Conservation (phyloP, 2,797 vertebrate species). For the Pogoniulus pusillus region DNA sequence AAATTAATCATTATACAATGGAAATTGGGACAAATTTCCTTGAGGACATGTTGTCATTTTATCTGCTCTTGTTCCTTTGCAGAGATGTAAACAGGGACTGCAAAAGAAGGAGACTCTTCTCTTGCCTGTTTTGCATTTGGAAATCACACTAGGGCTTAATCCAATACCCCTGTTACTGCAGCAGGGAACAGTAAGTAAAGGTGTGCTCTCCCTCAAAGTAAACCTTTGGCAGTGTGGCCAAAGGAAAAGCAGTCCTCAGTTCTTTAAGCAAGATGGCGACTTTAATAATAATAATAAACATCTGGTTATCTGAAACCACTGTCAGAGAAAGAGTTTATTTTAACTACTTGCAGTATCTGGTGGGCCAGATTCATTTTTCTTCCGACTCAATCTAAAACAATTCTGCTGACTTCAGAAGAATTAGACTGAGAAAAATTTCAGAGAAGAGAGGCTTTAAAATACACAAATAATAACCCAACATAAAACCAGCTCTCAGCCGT, state of each 20-base stretch:
- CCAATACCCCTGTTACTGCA: background rate
- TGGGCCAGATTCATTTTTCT: background rate
- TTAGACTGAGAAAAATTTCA: background rate
- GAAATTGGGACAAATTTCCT: constrained; percentile 29
- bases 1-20: constrained; percentile 33
- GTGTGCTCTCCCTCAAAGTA: background rate
- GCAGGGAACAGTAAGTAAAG: background rate
- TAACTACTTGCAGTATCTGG: background rate
- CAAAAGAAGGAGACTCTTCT: background rate
- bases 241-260: background rate
- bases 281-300: constrained; percentile 3
- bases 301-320: background rate
- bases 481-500: background rate
- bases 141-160: background rate
- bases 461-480: background rate
- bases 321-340: background rate
- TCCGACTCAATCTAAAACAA: background rate
- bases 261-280: background rate
- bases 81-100: constrained; percentile 9
- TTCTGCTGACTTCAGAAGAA: background rate
- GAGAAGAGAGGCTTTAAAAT: background rate
- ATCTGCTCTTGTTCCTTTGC: background rate
- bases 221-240: background rate
- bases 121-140: background rate
- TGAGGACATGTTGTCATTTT: constrained; percentile 33